Base-by-base conservation (phyloP, 1,140 invertebrate genomes). In the Cepaea nemoralis region DNA sequence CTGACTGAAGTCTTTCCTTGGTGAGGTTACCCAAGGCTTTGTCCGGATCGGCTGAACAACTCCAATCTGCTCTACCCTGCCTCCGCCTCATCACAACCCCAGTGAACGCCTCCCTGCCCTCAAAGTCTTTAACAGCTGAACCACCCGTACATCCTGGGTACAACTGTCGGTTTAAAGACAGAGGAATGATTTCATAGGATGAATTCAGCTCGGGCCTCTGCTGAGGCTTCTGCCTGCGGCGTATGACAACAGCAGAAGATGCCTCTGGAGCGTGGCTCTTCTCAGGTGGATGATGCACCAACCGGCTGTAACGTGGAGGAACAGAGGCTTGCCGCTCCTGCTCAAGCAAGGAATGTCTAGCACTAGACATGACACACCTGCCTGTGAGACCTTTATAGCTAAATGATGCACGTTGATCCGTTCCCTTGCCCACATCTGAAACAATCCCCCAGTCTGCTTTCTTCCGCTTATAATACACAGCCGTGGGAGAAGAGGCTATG, bases 141-240 rank as follows among this genome's bases (percentile, higher is more conserved):
- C 77, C 77, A 35, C 77, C 77, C 12, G 67, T 80, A 48, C 66
- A 80, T 16, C 55, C 50, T 48, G 55, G 76, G 31, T 80, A 63
- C 14, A 3, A 24, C 27, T 70, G 66, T 3, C 31, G n/a, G 1
- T 80, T 66, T 19, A 42, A n/a, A 27, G 48, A 40, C 42, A 80
- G 35, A 24, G 77, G 77, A 6, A 80, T 70, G 14, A 80, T 40
- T 37, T 37, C 45, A 1, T 37, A 39, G 27, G 77, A 45, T 31
- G 77, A 42, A 50, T 80, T 42, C 0, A 45, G 3, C 35, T 31
- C 19, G 0, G 66, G 50, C 39, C 27, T 69, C 5, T 80, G 39
- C 19, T 70, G 77, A 10, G 66, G 31, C 40, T 70, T 80, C 2
- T 16, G 33, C 12, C 10, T 35, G 24, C 66, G 14, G 24, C 77